Conservation (phyloP, 1,140 invertebrate genomes). For the Grapholita molesta region DNA sequence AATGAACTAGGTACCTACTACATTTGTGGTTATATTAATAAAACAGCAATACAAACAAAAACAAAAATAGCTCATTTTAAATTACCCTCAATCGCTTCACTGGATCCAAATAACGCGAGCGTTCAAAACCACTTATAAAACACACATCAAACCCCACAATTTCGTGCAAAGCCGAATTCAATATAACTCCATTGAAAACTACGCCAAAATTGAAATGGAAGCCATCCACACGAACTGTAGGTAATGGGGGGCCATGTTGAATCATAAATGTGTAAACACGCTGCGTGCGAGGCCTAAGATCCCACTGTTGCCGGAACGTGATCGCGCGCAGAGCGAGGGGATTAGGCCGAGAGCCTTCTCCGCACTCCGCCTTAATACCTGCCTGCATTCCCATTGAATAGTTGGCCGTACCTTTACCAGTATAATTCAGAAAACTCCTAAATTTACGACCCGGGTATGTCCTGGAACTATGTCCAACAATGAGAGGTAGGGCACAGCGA, state of each 20-base stretch:
- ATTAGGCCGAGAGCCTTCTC: conserved; percentile 19
- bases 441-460: too few species aligned
- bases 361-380: conserved; percentile 11
- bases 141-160: neutral
- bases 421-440: too few species aligned
- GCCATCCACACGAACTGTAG: neutral
- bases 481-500: too few species aligned
- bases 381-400: neutral
- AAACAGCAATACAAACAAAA: too few species aligned
- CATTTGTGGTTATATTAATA: too few species aligned
- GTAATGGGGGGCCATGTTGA: conserved; percentile 11
- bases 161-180: neutral
- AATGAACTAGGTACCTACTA: too few species aligned
- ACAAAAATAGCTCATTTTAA: too few species aligned
- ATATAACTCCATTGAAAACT: neutral
- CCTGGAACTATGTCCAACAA: too few species aligned
- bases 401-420: neutral
- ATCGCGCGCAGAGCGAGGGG: conserved; percentile 20
- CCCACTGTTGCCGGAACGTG: conserved; percentile 26
- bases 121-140: neutral
- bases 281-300: conserved; percentile 13
- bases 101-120: neutral
- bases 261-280: conserved; percentile 16
- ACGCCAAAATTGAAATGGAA: neutral
- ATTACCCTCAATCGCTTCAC: neutral